These are phyloP conservation scores for Pseudotriccus pelzelni DNA, from an alignment of 2,797 vertebrate genomes.

Conservation along the genomic window DNA sequence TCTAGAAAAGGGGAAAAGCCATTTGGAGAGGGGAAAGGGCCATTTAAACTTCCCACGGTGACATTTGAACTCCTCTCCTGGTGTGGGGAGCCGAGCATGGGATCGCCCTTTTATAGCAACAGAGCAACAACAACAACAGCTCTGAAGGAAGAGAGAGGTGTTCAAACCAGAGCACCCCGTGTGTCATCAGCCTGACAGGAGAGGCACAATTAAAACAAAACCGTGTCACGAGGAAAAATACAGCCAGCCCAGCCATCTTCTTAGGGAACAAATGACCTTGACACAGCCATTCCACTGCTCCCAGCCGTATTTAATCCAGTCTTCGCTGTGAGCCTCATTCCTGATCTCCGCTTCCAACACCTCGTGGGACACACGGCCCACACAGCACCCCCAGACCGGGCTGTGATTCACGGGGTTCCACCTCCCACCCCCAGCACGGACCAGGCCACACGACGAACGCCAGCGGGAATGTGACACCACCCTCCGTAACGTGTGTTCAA, in stretches of 20 bases:
- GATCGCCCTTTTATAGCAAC: not conserved
- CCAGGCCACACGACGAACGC: not conserved
- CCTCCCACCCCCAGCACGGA: not conserved
- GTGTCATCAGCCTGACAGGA: not conserved
- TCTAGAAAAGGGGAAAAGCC: not conserved
- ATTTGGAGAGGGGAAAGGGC: not conserved
- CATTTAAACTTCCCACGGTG: not conserved
- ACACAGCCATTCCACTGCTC: not conserved
- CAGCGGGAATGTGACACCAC: not conserved
- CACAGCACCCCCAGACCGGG: accelerated
- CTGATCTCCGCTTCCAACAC: not conserved
- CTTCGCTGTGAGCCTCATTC: not conserved
- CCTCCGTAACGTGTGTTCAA: not conserved
- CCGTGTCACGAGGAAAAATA: not conserved
- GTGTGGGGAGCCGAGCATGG: not conserved
- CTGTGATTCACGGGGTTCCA: not conserved
- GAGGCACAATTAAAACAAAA: slow-evolving; percentile 30
- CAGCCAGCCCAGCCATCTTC: not conserved
- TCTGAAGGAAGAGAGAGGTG: not conserved
- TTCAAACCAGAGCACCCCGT: not conserved
- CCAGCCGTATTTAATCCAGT: not conserved
- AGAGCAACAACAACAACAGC: not conserved
- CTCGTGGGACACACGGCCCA: accelerated
- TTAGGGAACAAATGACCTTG: slow-evolving; percentile 20
- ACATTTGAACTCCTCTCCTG: not conserved